These are phyloP conservation scores for Acleris cristana DNA, from an alignment of 2,888 invertebrate species.

Conservation along the genomic window DNA sequence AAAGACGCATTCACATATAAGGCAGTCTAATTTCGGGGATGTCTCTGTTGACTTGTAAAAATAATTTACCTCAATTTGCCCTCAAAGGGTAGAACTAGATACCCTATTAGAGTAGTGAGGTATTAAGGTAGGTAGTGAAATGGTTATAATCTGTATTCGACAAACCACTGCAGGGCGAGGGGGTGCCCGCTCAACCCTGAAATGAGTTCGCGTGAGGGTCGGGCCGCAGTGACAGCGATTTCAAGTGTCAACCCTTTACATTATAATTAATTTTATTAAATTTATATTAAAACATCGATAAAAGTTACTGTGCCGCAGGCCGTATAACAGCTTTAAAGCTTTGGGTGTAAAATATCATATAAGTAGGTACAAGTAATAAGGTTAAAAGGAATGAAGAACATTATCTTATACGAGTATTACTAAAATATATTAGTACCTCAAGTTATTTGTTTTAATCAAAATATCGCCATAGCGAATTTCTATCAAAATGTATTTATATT, in stretches of 20 bases:
- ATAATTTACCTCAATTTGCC: neutral
- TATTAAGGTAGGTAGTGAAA: constrained; percentile 25
- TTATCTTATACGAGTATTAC: no score
- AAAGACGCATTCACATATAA: no score
- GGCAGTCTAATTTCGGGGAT: neutral
- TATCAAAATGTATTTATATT: no score
- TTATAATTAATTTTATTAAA: no score
- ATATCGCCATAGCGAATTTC: no score
- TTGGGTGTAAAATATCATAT: no score
- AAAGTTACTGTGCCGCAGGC: no score
- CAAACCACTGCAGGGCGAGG: constrained; percentile 62
- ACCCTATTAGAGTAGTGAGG: constrained; percentile 23
- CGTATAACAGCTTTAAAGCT: no score
- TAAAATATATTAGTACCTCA: no score
- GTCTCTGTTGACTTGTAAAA: neutral
- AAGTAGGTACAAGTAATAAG: no score
- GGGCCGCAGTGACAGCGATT: constrained; percentile 50
- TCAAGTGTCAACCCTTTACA: neutral
- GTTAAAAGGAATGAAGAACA: no score
- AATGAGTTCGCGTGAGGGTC: constrained; percentile 70
- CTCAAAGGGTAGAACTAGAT: neutral
- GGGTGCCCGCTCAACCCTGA: constrained; percentile 80
- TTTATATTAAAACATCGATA: neutral
- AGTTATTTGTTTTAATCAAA: no score
- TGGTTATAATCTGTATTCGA: constrained; percentile 50